Evolutionary conservation across 2,113 vertebrate species (phyloP), one percentile per base, ranked within the genome.

Genomic region (Prinia subflava): DNA sequence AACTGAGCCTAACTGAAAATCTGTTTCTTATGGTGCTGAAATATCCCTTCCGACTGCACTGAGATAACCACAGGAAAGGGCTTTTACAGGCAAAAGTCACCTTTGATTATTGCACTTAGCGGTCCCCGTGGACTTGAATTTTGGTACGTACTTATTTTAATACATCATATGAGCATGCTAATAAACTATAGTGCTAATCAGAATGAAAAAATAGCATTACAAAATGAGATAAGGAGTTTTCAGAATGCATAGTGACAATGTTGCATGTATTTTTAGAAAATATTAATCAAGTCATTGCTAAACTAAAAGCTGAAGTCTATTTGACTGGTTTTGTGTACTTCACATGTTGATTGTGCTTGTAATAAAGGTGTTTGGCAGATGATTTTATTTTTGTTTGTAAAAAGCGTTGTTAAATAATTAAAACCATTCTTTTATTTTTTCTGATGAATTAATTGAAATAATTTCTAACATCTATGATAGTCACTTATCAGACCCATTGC

Each of bases 21-120:
- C 97, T 96, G 47, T 98, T 97, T 97, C 97, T 93, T 97, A 98
- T 98, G 98, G 98, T 98, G 98, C 98, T 98, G 98, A 98, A 98
- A 97, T 96, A 97, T 97, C 97, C 96, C 97, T 98, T 95, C 97
- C 83, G 88, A 97, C 97, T 98, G 98, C 98, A 98, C 98, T 98
- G 97, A 98, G 95, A 95, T 90, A 97, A 95, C 97, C 90, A 95
- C 89, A 94, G 96, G 93, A 96, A 97, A 98, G 98, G 97, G 98
- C 96, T 98, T 98, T 97, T 97, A 96, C 94, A 97, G 96, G 97
- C 96, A 96, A 95, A 96, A 98, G 97, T 98, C 98, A 98, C 98
- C 98, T 98, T 97, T 97, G 97, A 97, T 97, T 97, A 87, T 97
- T 98, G 97, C 97, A 98, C 97, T 98, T 98, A 98, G 96, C 39